Percentiles rank a stretch among this genome's conserved stretches.
These are phyloP conservation scores for Apodemia zela DNA, from an alignment of 2,888 invertebrate species.

Conservation along the genomic window DNA sequence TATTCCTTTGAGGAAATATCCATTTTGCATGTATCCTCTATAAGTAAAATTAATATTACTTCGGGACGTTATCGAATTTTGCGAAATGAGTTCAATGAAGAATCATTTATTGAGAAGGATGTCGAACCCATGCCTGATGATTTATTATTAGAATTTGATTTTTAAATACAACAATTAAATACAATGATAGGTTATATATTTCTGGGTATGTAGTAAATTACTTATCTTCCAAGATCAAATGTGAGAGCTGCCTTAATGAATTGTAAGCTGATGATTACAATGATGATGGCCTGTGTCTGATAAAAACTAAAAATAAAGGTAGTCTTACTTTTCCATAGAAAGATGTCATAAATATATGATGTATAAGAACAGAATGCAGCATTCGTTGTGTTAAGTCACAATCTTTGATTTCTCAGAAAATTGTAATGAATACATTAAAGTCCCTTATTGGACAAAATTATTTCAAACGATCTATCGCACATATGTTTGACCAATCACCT, in stretches of 20 bases:
- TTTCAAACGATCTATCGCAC: not conserved
- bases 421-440: not conserved
- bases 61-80: slow-evolving; percentile 3
- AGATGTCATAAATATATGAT: not conserved
- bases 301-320: too few species aligned
- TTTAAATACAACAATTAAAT: slow-evolving; percentile 9
- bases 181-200: slow-evolving; percentile 5
- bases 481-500: slow-evolving; percentile 14
- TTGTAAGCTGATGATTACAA: not conserved
- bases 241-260: not conserved
- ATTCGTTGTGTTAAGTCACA: not conserved
- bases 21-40: not conserved
- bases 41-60: not conserved
- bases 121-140: slow-evolving; percentile 6
- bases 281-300: too few species aligned
- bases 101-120: not conserved
- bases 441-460: slow-evolving; percentile 13
- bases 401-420: not conserved
- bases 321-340: too few species aligned
- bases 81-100: not conserved
- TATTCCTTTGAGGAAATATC: not conserved
- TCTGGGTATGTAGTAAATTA: slow-evolving; percentile 8
- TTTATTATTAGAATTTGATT: slow-evolving; percentile 10
- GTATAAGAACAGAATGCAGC: too few species aligned
- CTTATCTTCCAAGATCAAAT: slow-evolving; percentile 1